Evolutionary conservation across 2,113 vertebrate genomes (phyloP), one percentile per base, ranked within the genome.

Genomic region (Semnornis frantzii): DNA sequence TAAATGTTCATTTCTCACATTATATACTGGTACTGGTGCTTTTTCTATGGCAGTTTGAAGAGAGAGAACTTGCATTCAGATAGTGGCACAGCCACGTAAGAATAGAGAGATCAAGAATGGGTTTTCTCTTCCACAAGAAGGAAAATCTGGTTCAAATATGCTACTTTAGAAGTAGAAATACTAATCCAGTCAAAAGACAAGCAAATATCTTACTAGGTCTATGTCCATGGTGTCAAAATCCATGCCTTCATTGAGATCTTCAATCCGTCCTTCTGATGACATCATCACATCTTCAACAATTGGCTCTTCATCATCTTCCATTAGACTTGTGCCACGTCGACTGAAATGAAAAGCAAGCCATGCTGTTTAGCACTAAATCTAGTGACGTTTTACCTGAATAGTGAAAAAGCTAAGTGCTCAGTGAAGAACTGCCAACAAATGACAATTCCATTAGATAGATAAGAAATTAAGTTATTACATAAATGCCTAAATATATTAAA

Each of bases 231-330:
- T 99, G 95, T 99, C 99, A 65, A 99, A 99, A 97, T 99, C 99
- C 99, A 99, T 99, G 97, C 99, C 99, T 97, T 99, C 99, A 46
- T 99, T 99, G 91, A 99, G 99, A 97, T 99, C 99, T 90, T 99
- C 99, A 97, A 99, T 99, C 79, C 99, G 98, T 72, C 99, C 99
- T 97, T 99, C 99, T 52, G 99, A 99, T 75, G 99, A 99, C 99
- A 99, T 99, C 99, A 99, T 99, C 93, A 99, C 99, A 74, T 99
- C 99, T 98, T 99, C 99, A 91, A 99, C 99, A 70, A 99, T 99
- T 10, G 99, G 99, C 97, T 99, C 99, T 95, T 99, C 99, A 57
- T 99, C 99, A 87, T 99, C 99, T 97, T 99, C 99, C 99, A 99
- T 99, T 79, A 99, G 97, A 94, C 99, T 98, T 90, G 99, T 99